Conservation (phyloP, 2,888 invertebrate species). For the Folsomia manolachei region DNA sequence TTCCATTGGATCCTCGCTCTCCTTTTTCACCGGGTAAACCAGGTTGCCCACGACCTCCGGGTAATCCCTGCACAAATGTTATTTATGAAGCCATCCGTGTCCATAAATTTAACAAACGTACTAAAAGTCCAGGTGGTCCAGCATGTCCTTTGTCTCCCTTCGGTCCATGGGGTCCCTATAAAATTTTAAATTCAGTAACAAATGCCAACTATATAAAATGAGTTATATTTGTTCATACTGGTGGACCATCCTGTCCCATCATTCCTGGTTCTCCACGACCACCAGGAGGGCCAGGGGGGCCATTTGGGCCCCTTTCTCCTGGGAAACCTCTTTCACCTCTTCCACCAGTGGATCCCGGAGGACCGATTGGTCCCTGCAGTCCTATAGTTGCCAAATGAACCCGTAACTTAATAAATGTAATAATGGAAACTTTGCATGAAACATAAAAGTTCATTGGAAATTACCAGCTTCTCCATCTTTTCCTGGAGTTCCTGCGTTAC, state of each 20-base stretch:
- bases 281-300: slow-evolving; percentile 66
- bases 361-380: slow-evolving; percentile 65
- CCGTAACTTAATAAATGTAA: too few relatives aligned
- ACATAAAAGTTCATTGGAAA: too few relatives aligned
- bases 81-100: not conserved
- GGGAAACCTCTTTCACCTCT: slow-evolving; percentile 68
- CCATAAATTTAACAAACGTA: slow-evolving; percentile 49
- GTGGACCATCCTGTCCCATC: slow-evolving; percentile 65
- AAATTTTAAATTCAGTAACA: slow-evolving; percentile 7
- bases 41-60: slow-evolving; percentile 65
- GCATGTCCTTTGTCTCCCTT: slow-evolving; percentile 70
- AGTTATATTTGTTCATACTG: slow-evolving; percentile 41
- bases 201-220: too few relatives aligned
- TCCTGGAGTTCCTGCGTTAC: slow-evolving; percentile 70
- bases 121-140: slow-evolving; percentile 67
- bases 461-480: slow-evolving; percentile 77
- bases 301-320: slow-evolving; percentile 66
- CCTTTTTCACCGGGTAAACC: slow-evolving; percentile 73
- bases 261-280: slow-evolving; percentile 65
- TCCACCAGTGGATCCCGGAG: slow-evolving; percentile 62
- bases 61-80: slow-evolving; percentile 60
- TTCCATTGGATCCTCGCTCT: slow-evolving; percentile 68
- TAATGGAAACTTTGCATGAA: too few relatives aligned
- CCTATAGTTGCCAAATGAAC: too few relatives aligned
- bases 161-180: slow-evolving; percentile 65